Percentiles rank a stretch among this genome's conserved stretches.
phyloP scores from a whole-genome alignment of 2,888 invertebrate species.

The Epinotia bilunana region DNA sequence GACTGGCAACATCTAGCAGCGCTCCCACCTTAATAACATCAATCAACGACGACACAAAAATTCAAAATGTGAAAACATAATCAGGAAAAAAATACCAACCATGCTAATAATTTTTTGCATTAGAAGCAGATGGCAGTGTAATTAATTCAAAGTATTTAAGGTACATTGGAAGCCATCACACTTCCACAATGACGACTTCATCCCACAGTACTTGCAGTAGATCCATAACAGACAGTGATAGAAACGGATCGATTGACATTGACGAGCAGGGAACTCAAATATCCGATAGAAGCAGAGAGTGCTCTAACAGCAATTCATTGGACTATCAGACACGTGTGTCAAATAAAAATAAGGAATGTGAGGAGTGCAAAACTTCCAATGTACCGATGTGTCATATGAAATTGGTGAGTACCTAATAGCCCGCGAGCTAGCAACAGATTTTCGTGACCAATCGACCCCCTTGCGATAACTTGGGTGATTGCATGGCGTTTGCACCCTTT shows the following conservation, averaged over 20 bases:
- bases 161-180: conserved; percentile 16
- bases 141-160: neutral
- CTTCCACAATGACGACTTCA: conserved; percentile 5
- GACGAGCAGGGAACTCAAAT: neutral
- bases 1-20: conserved; percentile 25
- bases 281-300: conserved; percentile 5
- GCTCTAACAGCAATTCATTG: neutral
- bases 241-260: conserved; percentile 6
- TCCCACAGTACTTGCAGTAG: neutral
- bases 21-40: conserved; percentile 23
- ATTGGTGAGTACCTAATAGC: conserved; percentile 24
- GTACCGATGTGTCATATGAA: conserved; percentile 39
- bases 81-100: neutral
- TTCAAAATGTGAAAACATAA: conserved; percentile 51
- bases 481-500: too few relatives aligned
- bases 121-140: neutral
- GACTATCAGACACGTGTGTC: neutral
- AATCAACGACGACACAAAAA: conserved; percentile 49
- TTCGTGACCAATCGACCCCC: too few relatives aligned
- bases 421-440: too few relatives aligned
- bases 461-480: too few relatives aligned
- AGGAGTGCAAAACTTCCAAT: conserved; percentile 21
- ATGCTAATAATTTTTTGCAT: neutral
- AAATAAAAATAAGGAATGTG: conserved; percentile 14
- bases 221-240: conserved; percentile 7